Conservation (phyloP, 2,888 invertebrate genomes). For the Heliconius sara region DNA sequence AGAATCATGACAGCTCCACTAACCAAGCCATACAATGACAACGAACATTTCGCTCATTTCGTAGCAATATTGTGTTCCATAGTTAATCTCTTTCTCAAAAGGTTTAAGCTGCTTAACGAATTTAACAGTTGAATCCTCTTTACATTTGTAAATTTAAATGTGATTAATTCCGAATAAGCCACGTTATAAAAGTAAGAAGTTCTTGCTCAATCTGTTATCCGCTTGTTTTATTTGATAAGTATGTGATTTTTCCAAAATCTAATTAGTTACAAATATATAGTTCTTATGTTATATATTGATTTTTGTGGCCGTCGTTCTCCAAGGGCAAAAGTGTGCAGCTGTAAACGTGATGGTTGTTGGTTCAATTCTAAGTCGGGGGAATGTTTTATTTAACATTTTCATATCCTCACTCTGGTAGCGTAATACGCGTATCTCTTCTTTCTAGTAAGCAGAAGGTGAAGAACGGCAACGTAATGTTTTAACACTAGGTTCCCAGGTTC, state of each 20-base stretch:
- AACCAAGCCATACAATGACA: background rate
- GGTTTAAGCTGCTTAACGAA: slow-evolving; percentile 24
- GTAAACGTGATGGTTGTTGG: no score
- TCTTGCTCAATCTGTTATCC: background rate
- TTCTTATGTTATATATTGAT: no score
- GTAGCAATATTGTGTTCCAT: background rate
- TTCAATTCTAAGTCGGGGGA: no score
- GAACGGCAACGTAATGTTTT: no score
- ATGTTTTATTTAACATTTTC: no score
- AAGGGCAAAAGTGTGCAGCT: no score
- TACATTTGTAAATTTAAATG: slow-evolving; percentile 26
- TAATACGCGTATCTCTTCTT: no score
- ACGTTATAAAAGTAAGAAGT: slow-evolving; percentile 16
- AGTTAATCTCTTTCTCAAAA: slow-evolving; percentile 24
- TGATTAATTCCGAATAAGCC: slow-evolving; percentile 21
- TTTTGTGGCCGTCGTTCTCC: no score
- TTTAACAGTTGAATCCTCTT: slow-evolving; percentile 25
- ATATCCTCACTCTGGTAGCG: no score
- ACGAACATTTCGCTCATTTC: slow-evolving; percentile 6
- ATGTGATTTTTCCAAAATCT: background rate
- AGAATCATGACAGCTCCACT: background rate
- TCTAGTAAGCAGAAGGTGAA: no score
- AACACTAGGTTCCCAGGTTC: no score
- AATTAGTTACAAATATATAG: no score
- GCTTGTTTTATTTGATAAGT: background rate